Evolutionary conservation across 2,888 invertebrate species (phyloP), one percentile per base, ranked within the genome.

Genomic region (Aphodius granarius): DNA sequence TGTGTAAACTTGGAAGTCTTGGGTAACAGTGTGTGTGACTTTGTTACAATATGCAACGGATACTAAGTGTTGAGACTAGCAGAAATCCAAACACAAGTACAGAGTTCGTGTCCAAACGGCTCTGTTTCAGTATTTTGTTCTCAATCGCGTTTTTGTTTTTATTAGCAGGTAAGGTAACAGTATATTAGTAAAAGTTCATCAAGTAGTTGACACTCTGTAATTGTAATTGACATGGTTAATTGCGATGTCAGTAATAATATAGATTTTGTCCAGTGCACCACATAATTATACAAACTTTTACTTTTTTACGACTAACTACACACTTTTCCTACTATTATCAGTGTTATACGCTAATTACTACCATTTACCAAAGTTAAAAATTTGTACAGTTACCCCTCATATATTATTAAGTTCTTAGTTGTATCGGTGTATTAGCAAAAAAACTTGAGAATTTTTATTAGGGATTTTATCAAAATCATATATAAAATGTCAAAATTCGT

Each of bases 41-140:
- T 66, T 20, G 17, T 21, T 63, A 20, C n/a, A 66, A 79, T 63
- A 88, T 88, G 88, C 87, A 88, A 74, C 85, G 88, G 20, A 86
- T 88, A 68, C 79, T 88, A 63, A 88, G 88, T 79, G 86, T 88
- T 76, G 87, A 88, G 82, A 85, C 86, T 82, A 85, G 86, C 75
- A 84, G 87, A n/a, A 84, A 84, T 16, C 75, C 74, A 20, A 79
- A 78, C 75, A 77, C 78, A 23, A 81, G 81, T 77, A 87, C 86
- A 77, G 87, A 88, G 78, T 86, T 85, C 76, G 85, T 88, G 13
- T 87, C 86, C 15, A 88, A 87, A 81, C 85, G 86, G 21, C 84
- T 86, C 82, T 88, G 88, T 76, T 87, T 87, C 77, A 88, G 88
- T 73, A 85, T 88, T 74, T 79, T 88, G 22, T 84, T 89, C 23